phyloP scores from a whole-genome alignment of 2,888 invertebrate species.

The Neria commutata region DNA sequence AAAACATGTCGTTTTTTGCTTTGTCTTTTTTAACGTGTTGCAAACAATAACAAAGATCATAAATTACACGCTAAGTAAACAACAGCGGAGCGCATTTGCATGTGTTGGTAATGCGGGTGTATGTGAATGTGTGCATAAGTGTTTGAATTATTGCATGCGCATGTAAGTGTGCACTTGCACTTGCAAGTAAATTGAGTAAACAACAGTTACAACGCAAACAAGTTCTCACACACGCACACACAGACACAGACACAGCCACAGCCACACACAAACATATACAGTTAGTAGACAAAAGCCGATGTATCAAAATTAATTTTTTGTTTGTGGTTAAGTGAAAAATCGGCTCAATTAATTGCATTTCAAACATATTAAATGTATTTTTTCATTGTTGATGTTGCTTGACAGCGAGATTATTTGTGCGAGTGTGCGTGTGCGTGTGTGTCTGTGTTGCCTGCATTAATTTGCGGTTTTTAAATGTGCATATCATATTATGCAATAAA shows the following conservation, averaged over 20 bases:
- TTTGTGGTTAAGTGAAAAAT: conserved; percentile 32
- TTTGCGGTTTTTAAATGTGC: too few relatives aligned
- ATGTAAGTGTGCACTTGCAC: not conserved
- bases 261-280: conserved; percentile 35
- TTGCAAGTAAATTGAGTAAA: not conserved
- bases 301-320: conserved; percentile 46
- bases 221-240: not conserved
- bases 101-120: not conserved
- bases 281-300: conserved; percentile 26
- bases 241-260: not conserved
- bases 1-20: too few relatives aligned
- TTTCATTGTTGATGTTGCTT: not conserved
- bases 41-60: too few relatives aligned
- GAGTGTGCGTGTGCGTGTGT: not conserved
- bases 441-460: too few relatives aligned
- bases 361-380: conserved; percentile 36
- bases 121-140: not conserved
- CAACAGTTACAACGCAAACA: not conserved
- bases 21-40: too few relatives aligned
- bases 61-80: conserved; percentile 22
- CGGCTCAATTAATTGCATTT: conserved; percentile 49
- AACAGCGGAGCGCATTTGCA: not conserved
- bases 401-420: too few relatives aligned
- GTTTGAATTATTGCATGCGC: not conserved
- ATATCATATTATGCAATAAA: too few relatives aligned